Evolutionary conservation across 2,888 invertebrate genomes (phyloP).

Genomic region (Marasmarcha lunaedactyla): DNA sequence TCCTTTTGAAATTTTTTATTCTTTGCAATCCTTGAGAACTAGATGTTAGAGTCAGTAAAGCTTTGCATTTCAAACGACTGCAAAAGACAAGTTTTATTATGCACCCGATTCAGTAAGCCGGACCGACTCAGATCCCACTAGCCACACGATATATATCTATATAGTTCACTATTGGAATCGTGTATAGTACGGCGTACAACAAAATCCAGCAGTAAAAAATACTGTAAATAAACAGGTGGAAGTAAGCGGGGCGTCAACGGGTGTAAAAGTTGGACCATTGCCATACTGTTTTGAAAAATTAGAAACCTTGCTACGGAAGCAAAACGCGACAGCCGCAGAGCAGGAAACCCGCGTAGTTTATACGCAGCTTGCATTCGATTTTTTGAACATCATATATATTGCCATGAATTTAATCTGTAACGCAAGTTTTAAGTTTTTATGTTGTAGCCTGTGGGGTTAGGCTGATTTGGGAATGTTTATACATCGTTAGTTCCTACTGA

Average conservation of each 20-base stretch:
- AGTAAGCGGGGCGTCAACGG: neutral
- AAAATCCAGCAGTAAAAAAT: neutral
- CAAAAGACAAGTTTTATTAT: slow-evolving; percentile 1
- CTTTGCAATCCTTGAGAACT: no score
- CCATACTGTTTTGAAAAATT: slow-evolving; percentile 61
- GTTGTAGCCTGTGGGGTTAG: no score
- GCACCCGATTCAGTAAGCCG: neutral
- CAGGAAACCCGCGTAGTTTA: slow-evolving; percentile 14
- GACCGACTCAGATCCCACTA: slow-evolving; percentile 8
- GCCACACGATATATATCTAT: slow-evolving; percentile 23
- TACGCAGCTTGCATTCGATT: no score
- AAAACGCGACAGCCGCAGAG: slow-evolving; percentile 16
- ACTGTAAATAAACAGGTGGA: neutral
- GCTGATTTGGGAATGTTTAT: no score
- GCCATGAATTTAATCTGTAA: no score
- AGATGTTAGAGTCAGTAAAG: neutral
- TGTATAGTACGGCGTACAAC: neutral
- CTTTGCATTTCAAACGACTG: neutral
- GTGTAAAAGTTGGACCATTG: slow-evolving; percentile 33
- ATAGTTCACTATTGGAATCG: slow-evolving; percentile 34
- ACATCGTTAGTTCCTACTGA: no score
- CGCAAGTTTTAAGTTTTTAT: no score
- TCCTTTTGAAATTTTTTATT: no score
- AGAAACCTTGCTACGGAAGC: slow-evolving; percentile 22
- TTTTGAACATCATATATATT: no score